These are phyloP conservation scores for Megalurothrips usitatus DNA, from an alignment of 2,888 invertebrate genomes.

Conservation along the genomic window DNA sequence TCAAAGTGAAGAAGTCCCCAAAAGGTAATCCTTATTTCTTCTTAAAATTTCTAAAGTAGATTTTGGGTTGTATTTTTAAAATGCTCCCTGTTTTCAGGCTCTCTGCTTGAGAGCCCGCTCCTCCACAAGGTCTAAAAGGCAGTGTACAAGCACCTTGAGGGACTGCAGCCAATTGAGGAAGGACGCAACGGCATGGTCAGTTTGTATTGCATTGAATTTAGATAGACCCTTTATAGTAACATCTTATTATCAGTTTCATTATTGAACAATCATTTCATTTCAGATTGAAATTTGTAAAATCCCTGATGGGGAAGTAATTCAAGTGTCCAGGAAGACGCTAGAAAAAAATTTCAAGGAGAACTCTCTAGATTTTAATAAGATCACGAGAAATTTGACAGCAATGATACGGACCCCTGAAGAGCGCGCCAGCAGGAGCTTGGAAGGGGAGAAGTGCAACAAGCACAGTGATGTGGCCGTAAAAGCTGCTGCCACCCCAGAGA, in stretches of 20 bases:
- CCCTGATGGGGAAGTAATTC: neutral
- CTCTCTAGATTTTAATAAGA: neutral
- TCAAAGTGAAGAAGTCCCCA: too few species aligned
- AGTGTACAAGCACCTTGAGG: too few species aligned
- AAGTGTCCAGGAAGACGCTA: neutral
- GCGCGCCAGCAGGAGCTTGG: neutral
- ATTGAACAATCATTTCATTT: neutral
- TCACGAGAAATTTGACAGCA: neutral
- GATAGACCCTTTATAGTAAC: too few species aligned
- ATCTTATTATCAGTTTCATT: neutral
- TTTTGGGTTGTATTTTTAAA: too few species aligned
- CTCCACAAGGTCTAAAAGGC: too few species aligned
- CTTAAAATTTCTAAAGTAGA: too few species aligned
- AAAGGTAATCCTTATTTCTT: too few species aligned
- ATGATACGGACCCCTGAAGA: neutral
- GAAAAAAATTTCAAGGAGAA: neutral
- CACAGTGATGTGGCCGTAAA: neutral
- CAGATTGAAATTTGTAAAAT: neutral
- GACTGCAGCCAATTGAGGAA: too few species aligned
- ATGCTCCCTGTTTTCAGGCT: too few species aligned
- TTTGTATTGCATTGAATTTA: too few species aligned
- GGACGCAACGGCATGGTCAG: too few species aligned
- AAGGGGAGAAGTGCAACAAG: neutral
- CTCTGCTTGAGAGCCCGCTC: too few species aligned
- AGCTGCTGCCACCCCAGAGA: neutral